phyloP scores from a whole-genome alignment of 1,140 invertebrate genomes.

The Bactericera cockerelli region DNA sequence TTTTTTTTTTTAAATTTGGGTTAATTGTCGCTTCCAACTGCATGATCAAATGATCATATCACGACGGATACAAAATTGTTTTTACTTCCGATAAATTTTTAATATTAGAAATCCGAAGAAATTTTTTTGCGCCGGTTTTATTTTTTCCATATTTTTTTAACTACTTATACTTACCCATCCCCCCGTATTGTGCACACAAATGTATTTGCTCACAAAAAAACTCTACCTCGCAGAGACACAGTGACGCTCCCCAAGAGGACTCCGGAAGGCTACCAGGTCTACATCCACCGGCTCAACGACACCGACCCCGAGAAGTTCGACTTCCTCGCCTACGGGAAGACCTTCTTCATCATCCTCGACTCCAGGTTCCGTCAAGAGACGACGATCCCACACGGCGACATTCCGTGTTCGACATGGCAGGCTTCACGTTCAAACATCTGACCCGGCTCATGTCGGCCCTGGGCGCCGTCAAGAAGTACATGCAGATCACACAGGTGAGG shows the following conservation, averaged over 20 bases:
- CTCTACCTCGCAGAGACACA: conserved; percentile 21
- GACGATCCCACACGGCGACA: conserved; percentile 21
- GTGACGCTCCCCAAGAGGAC: conserved; percentile 31
- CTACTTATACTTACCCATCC: too few species aligned
- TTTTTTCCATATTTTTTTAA: too few species aligned
- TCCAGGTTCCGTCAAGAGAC: conserved; percentile 20
- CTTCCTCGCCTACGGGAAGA: conserved; percentile 22
- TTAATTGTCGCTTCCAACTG: too few species aligned
- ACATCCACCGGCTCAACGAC: conserved; percentile 39
- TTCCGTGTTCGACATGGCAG: conserved; percentile 24
- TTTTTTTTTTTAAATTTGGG: too few species aligned
- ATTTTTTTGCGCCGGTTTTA: too few species aligned
- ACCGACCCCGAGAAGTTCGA: conserved; percentile 41
- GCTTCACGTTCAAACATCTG: conserved; percentile 21
- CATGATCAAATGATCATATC: too few species aligned
- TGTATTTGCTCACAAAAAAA: too few species aligned
- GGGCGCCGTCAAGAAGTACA: conserved; percentile 21
- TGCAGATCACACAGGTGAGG: conserved; percentile 24
- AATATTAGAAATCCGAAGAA: too few species aligned
- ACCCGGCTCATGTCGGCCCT: conserved; percentile 17
- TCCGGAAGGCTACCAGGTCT: conserved; percentile 39
- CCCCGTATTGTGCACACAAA: too few species aligned
- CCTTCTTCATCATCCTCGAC: conserved; percentile 24
- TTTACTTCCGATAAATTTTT: too few species aligned
- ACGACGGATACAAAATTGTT: too few species aligned